phyloP scores from a whole-genome alignment of 92 coral and sea anemone species.

The Paramuricea clavata region DNA sequence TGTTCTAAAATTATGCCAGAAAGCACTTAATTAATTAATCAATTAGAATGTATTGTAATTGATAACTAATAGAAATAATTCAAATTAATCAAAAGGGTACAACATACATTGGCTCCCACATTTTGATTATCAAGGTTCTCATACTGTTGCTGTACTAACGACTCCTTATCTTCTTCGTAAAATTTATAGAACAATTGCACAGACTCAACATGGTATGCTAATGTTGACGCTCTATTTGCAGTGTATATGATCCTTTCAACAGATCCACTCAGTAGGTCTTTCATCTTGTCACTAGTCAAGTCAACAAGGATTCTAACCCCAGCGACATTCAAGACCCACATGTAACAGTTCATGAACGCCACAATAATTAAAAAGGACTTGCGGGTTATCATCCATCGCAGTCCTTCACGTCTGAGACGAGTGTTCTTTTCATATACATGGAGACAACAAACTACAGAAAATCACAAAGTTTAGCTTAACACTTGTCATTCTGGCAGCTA shows the following conservation, averaged over 20 bases:
- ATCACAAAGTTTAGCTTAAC: background rate
- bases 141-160: constrained; percentile 24
- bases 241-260: constrained; percentile 68
- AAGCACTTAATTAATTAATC: background rate
- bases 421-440: constrained; percentile 67
- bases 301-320: constrained; percentile 59
- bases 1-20: background rate
- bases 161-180: constrained; percentile 56
- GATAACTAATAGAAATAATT: background rate
- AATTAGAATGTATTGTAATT: background rate
- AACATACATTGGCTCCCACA: constrained; percentile 45
- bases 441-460: constrained; percentile 62
- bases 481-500: background rate
- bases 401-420: constrained; percentile 58
- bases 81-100: background rate
- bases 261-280: constrained; percentile 38
- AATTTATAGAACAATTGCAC: constrained; percentile 74
- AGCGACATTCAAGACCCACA: constrained; percentile 68
- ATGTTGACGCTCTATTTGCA: constrained; percentile 65
- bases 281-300: constrained; percentile 61
- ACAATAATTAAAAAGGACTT: constrained; percentile 62
- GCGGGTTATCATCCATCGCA: constrained; percentile 67
- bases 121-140: constrained; percentile 4
- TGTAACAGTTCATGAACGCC: constrained; percentile 70
- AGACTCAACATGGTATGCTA: constrained; percentile 74